These are phyloP conservation scores for Fulica atra DNA, from an alignment of 2,113 vertebrate species.

Conservation along the genomic window DNA sequence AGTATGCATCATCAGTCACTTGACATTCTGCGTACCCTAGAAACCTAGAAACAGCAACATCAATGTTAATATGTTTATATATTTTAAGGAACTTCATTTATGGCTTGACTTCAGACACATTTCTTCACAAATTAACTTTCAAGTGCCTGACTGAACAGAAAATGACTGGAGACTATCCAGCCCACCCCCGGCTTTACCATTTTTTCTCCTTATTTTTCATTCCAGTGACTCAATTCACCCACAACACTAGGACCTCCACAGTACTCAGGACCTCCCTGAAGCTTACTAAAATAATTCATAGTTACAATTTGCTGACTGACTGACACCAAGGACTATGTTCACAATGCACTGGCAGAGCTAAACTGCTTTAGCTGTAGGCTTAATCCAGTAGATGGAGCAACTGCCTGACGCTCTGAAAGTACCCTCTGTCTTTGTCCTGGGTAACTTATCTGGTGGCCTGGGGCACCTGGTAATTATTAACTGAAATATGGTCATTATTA, in stretches of 20 bases:
- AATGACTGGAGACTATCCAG: neutral
- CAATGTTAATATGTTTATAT: constrained; percentile 23
- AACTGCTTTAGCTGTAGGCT: neutral
- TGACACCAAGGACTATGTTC: neutral
- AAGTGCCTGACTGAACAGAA: neutral
- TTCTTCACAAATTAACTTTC: constrained; percentile 29
- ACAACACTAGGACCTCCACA: neutral
- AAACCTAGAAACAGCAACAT: constrained; percentile 3
- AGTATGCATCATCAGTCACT: constrained; percentile 36
- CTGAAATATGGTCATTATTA: neutral
- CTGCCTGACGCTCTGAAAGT: neutral
- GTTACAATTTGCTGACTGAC: neutral
- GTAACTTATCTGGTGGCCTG: neutral
- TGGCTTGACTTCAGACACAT: neutral
- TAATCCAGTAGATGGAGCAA: constrained; percentile 53
- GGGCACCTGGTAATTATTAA: neutral
- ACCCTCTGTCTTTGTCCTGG: neutral
- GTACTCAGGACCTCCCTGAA: neutral
- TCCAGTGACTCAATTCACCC: neutral
- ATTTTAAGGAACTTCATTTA: constrained; percentile 34
- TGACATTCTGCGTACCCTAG: neutral
- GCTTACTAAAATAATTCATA: neutral
- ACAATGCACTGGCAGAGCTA: accelerated
- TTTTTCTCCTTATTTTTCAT: neutral
- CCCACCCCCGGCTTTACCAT: neutral